These are phyloP conservation scores for Rhea americana DNA, from an alignment of 2,113 vertebrate species.

Conservation along the genomic window DNA sequence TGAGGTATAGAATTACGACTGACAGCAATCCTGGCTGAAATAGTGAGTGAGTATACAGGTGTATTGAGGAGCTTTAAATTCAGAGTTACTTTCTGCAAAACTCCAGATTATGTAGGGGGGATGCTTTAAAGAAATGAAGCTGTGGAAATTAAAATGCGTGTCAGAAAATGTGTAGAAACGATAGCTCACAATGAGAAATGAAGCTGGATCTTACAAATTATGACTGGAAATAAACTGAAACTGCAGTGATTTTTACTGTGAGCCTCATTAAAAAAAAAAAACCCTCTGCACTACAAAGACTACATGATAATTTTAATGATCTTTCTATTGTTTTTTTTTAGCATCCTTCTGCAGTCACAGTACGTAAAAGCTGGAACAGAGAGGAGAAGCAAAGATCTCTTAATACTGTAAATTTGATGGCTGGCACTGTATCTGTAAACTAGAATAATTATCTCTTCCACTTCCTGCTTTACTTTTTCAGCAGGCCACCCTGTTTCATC, in stretches of 20 bases:
- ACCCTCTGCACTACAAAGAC: neutral
- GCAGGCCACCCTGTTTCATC: neutral
- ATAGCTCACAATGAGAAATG: neutral
- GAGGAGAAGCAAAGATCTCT: neutral
- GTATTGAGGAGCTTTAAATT: neutral
- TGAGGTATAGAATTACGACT: neutral
- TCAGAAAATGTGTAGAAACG: neutral
- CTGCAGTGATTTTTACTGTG: neutral
- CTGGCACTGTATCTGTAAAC: too few relatives aligned
- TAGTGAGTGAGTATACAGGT: neutral
- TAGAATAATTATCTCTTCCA: neutral
- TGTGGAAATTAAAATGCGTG: neutral
- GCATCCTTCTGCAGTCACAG: neutral
- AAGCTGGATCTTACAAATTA: neutral
- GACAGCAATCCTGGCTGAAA: neutral
- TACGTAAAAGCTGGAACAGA: fast-evolving
- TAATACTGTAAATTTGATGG: neutral
- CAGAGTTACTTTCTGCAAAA: neutral
- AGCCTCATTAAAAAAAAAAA: neutral
- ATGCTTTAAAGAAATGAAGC: neutral
- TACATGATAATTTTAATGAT: neutral
- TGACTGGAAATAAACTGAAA: neutral
- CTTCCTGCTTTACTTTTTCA: neutral
- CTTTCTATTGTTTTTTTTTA: neutral
- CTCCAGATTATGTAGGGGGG: neutral